Base-by-base conservation (phyloP, 2,888 invertebrate genomes). In the Cryptus viduatorius region DNA sequence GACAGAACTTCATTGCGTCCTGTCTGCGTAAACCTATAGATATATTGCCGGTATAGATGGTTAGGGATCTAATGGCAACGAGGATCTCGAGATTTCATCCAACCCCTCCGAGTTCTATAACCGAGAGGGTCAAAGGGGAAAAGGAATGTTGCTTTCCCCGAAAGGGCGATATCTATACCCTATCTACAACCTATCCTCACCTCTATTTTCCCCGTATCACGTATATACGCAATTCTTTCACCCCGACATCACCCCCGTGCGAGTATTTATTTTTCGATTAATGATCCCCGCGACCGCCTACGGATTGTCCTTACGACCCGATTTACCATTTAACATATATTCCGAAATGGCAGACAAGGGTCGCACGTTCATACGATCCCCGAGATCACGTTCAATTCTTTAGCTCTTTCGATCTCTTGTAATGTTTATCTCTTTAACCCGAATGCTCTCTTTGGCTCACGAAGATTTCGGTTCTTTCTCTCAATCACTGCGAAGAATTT, bases 221-320 rank as follows among this genome's bases (percentile, higher is more conserved):
- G 81, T 69, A 68, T 53, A 53, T 19, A 68, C 75, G 61, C 69
- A 46, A 56, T 71, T 82, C 76, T 53, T 65, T 77, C 48, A 0
- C 56, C 56, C 56, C 50, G 19, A 37, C 61, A 50, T 71, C 53
- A 56, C 46, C 42, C 77, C 53, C 76, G 24, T 10, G 77, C 12
- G 77, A 77, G 65, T 82, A 77, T 71, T 77, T 77, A 77, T 77
- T 77, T 59, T 46, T 77, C 82, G 76, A 56, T 82, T 67, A 77
- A 82, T 82, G 76, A 68, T 42, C 29, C 67, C 56, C 56, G 19
- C 42, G 65, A 16, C 14, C 5, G n/a, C n/a, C 19, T 3, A 24
- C 19, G 56, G 37, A 56, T 56, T 24, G 19, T 56, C 56, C 10
- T 10, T 56, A 24, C 56, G 56, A 56, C 24, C 56, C 10, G 19